Base-by-base conservation (phyloP, 2,113 vertebrate species). In the Paedocypris sp. region DNA sequence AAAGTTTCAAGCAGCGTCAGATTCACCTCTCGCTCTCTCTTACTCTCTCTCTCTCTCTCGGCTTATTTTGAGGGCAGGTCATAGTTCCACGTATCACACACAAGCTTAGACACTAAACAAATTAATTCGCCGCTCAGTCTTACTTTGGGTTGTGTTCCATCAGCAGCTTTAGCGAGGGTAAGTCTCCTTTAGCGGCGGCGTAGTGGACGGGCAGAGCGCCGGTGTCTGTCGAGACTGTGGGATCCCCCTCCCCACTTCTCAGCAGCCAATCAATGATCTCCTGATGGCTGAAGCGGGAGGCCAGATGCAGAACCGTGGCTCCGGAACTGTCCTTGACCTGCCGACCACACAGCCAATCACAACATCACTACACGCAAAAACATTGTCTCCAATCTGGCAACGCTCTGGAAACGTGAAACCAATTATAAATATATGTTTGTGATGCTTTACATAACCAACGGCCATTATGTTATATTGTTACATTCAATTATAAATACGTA, bases 171-270 rank as follows among this genome's bases (percentile, higher is more conserved):
- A 97, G 84, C 29, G 93, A 92, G 63, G 85, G 75, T 62, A 97
- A 85, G 80, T 99, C 94, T 71, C 94, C 95, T 87, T 97, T 97
- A 89, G 94, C 91, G 71, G 95, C 93, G 0, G 95, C 93, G 0
- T 99, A 99, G 78, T 99, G 95, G 62, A 96, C 57, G 1, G 95
- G 88, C 52, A 97, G 73, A 1, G 91, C 92, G 1, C 95, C 93
- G 0, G 87, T 91, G 48, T 97, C 90, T 0, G 93, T 99, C 78
- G 88, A 73, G 16, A 70, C 61, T 2, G 82, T 78, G 6, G 94
- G 86, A 41, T 96, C 89, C 3, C 83, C 89, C 32, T 86, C 86
- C 0, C 89, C 86, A 0, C 87, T 86, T 59, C 83, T 87, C 68
- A 99, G 80, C 54, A 99, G 82, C 93, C 93, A 99, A 8, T 90